phyloP scores from a whole-genome alignment of 2,797 vertebrate genomes.

The Ispidina picta region DNA sequence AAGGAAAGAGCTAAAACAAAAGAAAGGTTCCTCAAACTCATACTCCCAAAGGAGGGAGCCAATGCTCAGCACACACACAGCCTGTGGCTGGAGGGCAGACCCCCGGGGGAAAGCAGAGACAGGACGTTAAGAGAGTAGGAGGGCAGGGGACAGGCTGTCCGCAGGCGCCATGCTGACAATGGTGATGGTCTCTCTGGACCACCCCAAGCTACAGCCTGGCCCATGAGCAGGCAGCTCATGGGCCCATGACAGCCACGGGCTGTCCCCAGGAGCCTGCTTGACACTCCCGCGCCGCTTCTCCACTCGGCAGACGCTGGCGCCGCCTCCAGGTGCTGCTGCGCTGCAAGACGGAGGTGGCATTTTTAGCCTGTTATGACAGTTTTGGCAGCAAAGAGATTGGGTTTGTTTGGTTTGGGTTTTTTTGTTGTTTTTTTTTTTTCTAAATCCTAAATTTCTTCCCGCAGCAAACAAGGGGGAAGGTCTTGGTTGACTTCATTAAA shows the following conservation, averaged over 20 bases:
- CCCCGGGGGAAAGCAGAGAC: not conserved
- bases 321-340: accelerated
- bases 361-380: not conserved
- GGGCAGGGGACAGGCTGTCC: not conserved
- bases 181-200: not conserved
- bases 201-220: not conserved
- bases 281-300: not conserved
- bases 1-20: not conserved
- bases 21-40: not conserved
- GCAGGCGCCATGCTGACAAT: accelerated
- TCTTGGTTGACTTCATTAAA: conserved; percentile 2
- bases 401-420: not conserved
- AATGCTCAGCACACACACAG: not conserved
- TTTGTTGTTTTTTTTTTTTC: not conserved
- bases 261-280: not conserved
- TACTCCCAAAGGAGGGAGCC: not conserved
- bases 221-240: not conserved
- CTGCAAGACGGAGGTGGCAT: not conserved
- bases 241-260: not conserved
- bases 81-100: not conserved
- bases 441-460: not conserved
- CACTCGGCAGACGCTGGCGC: not conserved
- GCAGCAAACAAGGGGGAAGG: not conserved
- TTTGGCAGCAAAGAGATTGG: not conserved
- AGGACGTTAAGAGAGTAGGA: not conserved